Evolutionary conservation across 1,140 invertebrate species (phyloP).

Genomic region (Drosophila nebulosa): DNA sequence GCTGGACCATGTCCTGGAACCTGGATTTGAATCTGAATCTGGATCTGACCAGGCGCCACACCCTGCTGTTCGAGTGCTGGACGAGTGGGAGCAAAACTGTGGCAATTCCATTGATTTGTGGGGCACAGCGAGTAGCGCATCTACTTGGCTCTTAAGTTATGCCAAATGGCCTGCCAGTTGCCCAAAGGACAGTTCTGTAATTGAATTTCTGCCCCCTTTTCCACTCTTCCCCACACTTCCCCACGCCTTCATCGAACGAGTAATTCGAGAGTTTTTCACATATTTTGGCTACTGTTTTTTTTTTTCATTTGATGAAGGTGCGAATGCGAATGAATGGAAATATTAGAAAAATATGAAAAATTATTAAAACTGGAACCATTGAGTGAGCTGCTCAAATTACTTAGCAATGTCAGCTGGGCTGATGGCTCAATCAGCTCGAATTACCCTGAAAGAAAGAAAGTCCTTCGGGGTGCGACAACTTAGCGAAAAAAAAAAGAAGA

Average conservation of each 20-base stretch:
- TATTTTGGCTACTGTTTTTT: conserved; percentile 42
- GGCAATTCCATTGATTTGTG: conserved; percentile 45
- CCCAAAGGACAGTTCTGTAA: conserved; percentile 57
- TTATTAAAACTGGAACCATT: neutral
- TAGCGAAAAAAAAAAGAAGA: conserved; percentile 2
- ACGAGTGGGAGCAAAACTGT: conserved; percentile 48
- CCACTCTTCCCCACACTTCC: neutral
- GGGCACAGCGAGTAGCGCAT: conserved; percentile 52
- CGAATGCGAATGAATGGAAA: conserved; percentile 31
- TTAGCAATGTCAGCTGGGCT: conserved; percentile 28
- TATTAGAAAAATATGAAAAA: conserved; percentile 40
- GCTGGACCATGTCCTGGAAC: neutral
- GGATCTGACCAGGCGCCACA: conserved; percentile 61
- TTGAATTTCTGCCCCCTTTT: conserved; percentile 50
- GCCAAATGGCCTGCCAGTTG: conserved; percentile 34
- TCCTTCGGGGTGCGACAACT: conserved; percentile 38
- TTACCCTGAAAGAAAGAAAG: conserved; percentile 42
- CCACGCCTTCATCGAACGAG: conserved; percentile 18
- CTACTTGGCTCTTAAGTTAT: conserved; percentile 43
- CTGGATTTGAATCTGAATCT: too few species aligned
- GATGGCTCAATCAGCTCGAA: conserved; percentile 62
- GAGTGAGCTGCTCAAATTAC: conserved; percentile 48
- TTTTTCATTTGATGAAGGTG: conserved; percentile 31
- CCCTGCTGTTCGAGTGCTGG: conserved; percentile 50
- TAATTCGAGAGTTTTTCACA: conserved; percentile 37